A percentile compares a stretch with the other conserved stretches of the same genome.
Evolutionary conservation across 2,113 vertebrate species (phyloP).

Genomic region (Gymnogyps californianus): DNA sequence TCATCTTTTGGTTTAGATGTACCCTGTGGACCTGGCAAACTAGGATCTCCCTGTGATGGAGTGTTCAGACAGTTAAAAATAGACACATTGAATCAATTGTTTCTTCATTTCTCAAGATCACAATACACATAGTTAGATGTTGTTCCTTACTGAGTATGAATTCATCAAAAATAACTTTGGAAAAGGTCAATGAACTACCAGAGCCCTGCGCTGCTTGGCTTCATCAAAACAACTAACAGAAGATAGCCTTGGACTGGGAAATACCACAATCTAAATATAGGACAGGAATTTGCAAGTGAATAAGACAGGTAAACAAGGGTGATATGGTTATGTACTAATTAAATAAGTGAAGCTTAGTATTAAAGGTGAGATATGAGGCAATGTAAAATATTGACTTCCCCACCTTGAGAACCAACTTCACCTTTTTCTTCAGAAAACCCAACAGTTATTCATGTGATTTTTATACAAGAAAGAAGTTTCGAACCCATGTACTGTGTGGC

Average conservation of each 20-base stretch:
- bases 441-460: background rate
- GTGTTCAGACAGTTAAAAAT: background rate
- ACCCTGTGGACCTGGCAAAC: slow-evolving; percentile 67
- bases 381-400: slow-evolving; percentile 59
- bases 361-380: background rate
- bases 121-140: background rate
- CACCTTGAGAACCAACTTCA: slow-evolving; percentile 23
- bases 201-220: background rate
- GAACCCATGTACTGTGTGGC: background rate
- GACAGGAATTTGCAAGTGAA: background rate
- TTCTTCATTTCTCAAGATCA: background rate
- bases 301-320: background rate
- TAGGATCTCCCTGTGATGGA: slow-evolving; percentile 54
- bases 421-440: slow-evolving; percentile 70
- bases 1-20: slow-evolving; percentile 64
- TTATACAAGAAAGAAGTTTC: background rate
- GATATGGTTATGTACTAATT: background rate
- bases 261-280: background rate
- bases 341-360: background rate
- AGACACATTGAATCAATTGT: background rate
- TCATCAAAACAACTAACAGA: background rate
- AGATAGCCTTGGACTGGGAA: background rate
- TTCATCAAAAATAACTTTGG: background rate
- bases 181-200: background rate
- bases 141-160: background rate